Conservation (phyloP, 2,797 vertebrate genomes). For the Eremophila alpestris region DNA sequence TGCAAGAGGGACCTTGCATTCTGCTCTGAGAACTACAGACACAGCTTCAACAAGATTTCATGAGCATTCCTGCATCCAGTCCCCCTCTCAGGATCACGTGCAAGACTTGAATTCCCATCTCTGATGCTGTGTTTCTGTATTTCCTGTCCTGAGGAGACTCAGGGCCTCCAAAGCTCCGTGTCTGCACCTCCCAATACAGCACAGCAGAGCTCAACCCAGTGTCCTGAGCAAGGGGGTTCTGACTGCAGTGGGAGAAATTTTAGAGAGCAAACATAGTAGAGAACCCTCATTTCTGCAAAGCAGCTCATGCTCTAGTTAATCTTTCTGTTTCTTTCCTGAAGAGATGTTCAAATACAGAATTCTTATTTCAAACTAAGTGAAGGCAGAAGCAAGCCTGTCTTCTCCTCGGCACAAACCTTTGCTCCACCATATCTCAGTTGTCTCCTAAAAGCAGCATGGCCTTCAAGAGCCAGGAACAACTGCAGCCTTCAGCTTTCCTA, state of each 20-base stretch:
- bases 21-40: neutral
- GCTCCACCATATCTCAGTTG: neutral
- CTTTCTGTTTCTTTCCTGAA: neutral
- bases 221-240: neutral
- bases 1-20: neutral
- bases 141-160: neutral
- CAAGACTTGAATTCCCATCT: neutral
- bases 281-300: neutral
- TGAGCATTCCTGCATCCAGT: neutral
- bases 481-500: neutral
- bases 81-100: neutral
- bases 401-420: neutral
- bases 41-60: neutral
- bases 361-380: neutral
- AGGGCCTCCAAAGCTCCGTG: neutral
- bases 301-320: neutral
- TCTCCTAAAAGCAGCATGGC: neutral
- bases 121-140: neutral
- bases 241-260: neutral
- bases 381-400: neutral
- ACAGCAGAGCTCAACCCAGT: neutral
- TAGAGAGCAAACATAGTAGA: neutral
- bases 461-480: neutral
- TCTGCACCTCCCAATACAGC: neutral
- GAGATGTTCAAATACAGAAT: neutral